Conservation (phyloP, 2,888 invertebrate species). For the Tuberolachnus salignus region DNA sequence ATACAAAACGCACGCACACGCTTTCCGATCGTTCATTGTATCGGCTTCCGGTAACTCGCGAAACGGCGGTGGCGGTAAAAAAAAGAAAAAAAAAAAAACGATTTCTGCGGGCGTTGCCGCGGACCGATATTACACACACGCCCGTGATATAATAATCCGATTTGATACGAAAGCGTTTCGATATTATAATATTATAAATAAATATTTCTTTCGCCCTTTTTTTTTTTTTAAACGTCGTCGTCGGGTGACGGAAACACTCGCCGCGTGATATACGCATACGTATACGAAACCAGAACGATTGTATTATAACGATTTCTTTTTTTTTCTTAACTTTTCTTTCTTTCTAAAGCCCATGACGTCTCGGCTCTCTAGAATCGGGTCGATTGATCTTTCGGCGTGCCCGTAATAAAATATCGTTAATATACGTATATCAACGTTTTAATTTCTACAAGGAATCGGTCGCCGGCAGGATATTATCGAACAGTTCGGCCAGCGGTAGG, state of each 20-base stretch:
- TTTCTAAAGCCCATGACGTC: not conserved
- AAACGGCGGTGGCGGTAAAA: not conserved
- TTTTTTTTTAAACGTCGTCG: too few relatives aligned
- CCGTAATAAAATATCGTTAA: too few relatives aligned
- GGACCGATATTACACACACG: not conserved
- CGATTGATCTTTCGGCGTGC: not conserved
- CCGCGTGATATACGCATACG: too few relatives aligned
- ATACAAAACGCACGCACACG: not conserved
- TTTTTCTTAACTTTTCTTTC: too few relatives aligned
- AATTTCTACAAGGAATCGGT: not conserved
- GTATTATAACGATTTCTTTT: not conserved
- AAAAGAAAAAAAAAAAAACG: too few relatives aligned
- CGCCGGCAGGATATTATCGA: too few relatives aligned
- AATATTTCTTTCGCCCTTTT: constrained; percentile 4
- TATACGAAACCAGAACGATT: too few relatives aligned
- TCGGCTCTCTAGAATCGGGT: constrained; percentile 19
- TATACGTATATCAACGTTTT: not conserved
- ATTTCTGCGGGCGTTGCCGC: not conserved
- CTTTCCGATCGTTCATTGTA: constrained; percentile 6
- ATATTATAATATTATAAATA: too few relatives aligned
- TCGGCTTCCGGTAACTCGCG: not conserved
- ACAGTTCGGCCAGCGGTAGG: too few relatives aligned
- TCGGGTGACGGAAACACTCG: too few relatives aligned
- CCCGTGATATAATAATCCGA: constrained; percentile 3
- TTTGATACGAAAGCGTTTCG: constrained; percentile 3